Percentiles rank a stretch among this genome's conserved stretches.
These are phyloP conservation scores for Diarsia rubi DNA, from an alignment of 2,888 invertebrate genomes.

Conservation along the genomic window DNA sequence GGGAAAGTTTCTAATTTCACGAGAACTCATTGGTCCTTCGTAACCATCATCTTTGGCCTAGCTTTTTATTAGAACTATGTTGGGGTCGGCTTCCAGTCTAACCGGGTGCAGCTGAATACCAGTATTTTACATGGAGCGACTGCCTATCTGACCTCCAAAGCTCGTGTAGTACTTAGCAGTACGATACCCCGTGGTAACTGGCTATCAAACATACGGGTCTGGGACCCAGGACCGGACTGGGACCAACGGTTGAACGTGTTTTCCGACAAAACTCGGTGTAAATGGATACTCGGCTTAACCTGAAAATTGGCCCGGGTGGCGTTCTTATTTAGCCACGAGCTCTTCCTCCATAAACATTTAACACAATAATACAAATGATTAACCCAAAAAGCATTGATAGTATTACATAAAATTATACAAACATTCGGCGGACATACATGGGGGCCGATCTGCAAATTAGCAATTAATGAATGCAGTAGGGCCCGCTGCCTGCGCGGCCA, in stretches of 20 bases:
- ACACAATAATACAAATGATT: conserved; percentile 34
- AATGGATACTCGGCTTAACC: background rate
- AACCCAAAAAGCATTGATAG: conserved; percentile 58
- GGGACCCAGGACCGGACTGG: too few relatives aligned
- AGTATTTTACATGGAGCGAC: too few relatives aligned
- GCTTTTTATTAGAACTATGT: background rate
- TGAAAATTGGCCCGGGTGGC: background rate
- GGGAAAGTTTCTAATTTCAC: too few relatives aligned
- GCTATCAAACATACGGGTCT: background rate
- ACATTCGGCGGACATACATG: conserved; percentile 76
- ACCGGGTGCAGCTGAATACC: background rate
- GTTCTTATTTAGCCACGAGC: background rate
- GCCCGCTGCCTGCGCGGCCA: conserved; percentile 67
- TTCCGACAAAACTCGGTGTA: background rate
- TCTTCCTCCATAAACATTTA: background rate
- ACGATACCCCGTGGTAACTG: background rate
- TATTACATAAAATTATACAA: conserved; percentile 66
- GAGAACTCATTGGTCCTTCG: background rate
- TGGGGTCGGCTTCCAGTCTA: background rate
- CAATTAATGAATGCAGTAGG: conserved; percentile 88
- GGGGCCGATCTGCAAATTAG: conserved; percentile 88
- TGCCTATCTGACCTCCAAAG: background rate
- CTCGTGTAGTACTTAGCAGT: background rate
- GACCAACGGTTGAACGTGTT: background rate
- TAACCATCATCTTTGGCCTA: background rate